phyloP scores from a whole-genome alignment of 2,113 vertebrate genomes.

The Microcebus lehilahytsara region DNA sequence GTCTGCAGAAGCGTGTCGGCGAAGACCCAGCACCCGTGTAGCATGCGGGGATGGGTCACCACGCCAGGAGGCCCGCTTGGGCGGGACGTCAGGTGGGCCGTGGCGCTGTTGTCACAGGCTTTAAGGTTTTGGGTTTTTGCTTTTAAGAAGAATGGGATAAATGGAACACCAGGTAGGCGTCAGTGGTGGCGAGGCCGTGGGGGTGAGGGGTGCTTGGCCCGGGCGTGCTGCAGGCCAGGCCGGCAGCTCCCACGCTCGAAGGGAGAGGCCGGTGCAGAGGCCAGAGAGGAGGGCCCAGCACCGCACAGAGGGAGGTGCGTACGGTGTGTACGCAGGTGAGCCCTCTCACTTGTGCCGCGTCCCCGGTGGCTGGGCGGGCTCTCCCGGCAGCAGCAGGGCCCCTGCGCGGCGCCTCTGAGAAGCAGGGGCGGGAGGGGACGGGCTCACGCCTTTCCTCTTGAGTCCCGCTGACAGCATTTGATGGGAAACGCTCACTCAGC shows the following conservation, averaged over 20 bases:
- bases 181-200: neutral
- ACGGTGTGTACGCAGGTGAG: too few species aligned
- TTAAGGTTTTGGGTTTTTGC: neutral
- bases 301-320: too few species aligned
- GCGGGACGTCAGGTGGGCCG: neutral
- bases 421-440: rapidly evolving
- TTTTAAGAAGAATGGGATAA: neutral
- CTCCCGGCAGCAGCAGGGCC: neutral
- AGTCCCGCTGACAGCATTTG: neutral
- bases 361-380: rapidly evolving
- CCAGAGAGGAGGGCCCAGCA: neutral
- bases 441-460: rapidly evolving
- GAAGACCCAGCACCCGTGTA: neutral
- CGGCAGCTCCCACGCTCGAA: neutral
- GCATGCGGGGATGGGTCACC: neutral
- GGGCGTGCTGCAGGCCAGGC: neutral
- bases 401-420: neutral
- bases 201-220: too few species aligned
- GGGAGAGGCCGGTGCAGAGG: too few species aligned
- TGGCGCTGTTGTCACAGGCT: neutral
- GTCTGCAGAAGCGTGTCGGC: neutral
- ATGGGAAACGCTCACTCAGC: neutral
- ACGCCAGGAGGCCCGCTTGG: neutral
- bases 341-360: too few species aligned
- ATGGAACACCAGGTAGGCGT: neutral